These are phyloP conservation scores for Paradoxurus hermaphroditus DNA, from an alignment of 2,113 vertebrate genomes.

Conservation along the genomic window DNA sequence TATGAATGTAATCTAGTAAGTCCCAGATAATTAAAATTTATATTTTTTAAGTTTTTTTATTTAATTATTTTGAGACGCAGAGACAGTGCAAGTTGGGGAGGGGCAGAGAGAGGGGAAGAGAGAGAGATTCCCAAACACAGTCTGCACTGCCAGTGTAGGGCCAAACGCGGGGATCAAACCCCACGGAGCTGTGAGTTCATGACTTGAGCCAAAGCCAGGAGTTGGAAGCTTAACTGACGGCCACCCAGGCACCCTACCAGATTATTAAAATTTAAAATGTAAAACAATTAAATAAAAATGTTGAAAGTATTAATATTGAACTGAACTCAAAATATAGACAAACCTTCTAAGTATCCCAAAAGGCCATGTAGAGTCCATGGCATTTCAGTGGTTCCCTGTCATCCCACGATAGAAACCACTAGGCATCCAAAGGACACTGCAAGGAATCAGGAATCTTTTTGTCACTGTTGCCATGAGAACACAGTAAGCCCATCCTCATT, in stretches of 20 bases:
- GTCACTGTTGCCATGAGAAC: background rate
- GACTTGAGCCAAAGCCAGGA: too few species aligned
- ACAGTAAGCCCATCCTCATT: background rate
- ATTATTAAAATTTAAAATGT: background rate
- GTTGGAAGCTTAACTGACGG: too few species aligned
- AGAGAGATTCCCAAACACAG: too few species aligned
- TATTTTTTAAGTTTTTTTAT: too few species aligned
- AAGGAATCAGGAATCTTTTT: background rate
- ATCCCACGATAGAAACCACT: background rate
- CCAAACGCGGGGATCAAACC: too few species aligned
- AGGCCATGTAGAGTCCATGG: fast-evolving
- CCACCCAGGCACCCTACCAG: background rate
- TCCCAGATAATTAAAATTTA: background rate
- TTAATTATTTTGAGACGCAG: too few species aligned
- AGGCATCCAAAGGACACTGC: background rate
- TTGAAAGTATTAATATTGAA: background rate
- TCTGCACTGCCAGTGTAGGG: too few species aligned
- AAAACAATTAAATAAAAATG: background rate
- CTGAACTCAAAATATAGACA: background rate
- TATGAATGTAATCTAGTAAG: background rate
- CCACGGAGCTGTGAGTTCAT: too few species aligned
- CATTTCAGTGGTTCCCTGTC: background rate
- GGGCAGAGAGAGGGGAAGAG: too few species aligned
- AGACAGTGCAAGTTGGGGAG: too few species aligned
- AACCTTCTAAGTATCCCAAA: background rate